Evolutionary conservation across 2,888 invertebrate species (phyloP), one percentile per base, ranked within the genome.

Genomic region (Ormyrus pomaceus): DNA sequence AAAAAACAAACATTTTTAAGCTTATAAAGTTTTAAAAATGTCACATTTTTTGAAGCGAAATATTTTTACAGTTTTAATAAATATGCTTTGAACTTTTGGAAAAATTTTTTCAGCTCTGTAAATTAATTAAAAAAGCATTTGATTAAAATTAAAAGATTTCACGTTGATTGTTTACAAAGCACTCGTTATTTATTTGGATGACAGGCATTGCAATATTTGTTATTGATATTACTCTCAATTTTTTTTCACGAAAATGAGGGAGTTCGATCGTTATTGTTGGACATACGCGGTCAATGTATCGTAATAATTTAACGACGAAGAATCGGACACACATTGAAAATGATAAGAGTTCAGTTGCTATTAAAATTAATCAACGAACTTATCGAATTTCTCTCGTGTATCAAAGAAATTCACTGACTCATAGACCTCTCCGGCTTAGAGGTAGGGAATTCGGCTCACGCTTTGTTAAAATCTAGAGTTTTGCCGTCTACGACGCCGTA

Each of bases 381-480:
- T 79, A 79, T 79, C 48, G 73, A 65, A 59, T 70, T 75, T 53
- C 48, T 10, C 62, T 59, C n/a, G 10, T 55, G 59, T 46, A 61
- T 75, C 75, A 75, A 75, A 71, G 71, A 61, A 76, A 61, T 51
- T 62, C 59, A n/a, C 10, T n/a, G 13, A 34, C 34, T 34, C 10
- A 56, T 64, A 59, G 56, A 46, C 68, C 19, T 46, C 61, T 48
- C 34, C 55, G 13, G 51, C 53, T 72, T 56, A 53, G 19, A 64
- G 0, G 34, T 13, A 66, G 56, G 51, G 19, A 72, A 81, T 77
- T 81, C 77, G 50, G 59, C 55, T 73, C 66, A 51, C 66, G 71
- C 70, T 81, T 78, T 75, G 78, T 81, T 78, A 78, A 78, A 81
- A 70, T 71, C 61, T 66, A 34, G 50, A 74, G 65, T 74, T 77